Evolutionary conservation across 2,113 vertebrate genomes (phyloP).

Genomic region (Nasalis larvatus): DNA sequence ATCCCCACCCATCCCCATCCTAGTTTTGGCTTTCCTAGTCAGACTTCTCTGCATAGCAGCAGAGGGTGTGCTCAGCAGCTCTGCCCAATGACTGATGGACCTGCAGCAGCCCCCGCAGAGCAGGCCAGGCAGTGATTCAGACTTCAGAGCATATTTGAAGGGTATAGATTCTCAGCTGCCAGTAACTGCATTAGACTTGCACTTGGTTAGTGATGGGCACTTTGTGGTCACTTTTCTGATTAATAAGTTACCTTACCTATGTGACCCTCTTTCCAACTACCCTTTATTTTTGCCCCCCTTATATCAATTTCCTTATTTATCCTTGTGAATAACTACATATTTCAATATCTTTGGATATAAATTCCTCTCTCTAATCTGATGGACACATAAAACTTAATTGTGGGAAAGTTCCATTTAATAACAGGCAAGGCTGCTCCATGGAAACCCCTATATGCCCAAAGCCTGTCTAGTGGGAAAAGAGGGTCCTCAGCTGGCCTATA

Average conservation of each 20-base stretch:
- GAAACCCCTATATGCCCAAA: neutral
- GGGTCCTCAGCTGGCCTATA: neutral
- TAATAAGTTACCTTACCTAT: neutral
- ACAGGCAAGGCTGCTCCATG: neutral
- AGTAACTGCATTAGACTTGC: slow-evolving; percentile 15
- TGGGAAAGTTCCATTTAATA: neutral
- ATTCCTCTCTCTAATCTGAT: neutral
- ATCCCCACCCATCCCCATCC: slow-evolving; percentile 22
- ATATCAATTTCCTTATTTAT: neutral
- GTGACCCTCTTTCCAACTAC: neutral
- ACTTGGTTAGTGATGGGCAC: slow-evolving; percentile 40
- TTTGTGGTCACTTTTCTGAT: slow-evolving; percentile 34
- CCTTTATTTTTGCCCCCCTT: neutral
- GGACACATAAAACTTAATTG: neutral
- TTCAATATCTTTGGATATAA: slow-evolving; percentile 26
- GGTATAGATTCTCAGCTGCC: slow-evolving; percentile 33
- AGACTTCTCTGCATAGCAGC: slow-evolving; percentile 70
- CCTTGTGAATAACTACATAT: slow-evolving; percentile 9
- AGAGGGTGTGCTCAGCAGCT: slow-evolving; percentile 60
- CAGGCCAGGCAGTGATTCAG: slow-evolving; percentile 59
- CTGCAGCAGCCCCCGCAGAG: slow-evolving; percentile 39
- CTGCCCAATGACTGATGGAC: slow-evolving; percentile 61
- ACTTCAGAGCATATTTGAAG: slow-evolving; percentile 61
- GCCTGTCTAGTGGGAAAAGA: neutral
- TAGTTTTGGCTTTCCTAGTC: slow-evolving; percentile 42